A percentile compares a stretch with the other conserved stretches of the same genome.
Conservation (phyloP, 2,113 vertebrate species). For the Chloebia gouldiae region DNA sequence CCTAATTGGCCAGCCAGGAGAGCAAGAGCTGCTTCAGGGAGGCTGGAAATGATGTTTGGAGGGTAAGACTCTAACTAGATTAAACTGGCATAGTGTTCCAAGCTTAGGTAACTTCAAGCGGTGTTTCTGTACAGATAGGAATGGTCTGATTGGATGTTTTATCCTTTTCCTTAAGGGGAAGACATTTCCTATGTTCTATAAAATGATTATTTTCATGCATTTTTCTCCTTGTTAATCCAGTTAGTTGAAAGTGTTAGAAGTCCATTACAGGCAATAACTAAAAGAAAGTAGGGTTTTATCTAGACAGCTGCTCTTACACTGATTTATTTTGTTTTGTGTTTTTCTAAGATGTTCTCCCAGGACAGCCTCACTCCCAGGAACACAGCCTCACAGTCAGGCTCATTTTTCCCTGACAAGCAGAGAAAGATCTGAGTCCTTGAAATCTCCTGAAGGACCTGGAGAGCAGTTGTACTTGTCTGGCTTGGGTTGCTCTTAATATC, state of each 20-base stretch:
- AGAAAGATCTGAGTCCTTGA: neutral
- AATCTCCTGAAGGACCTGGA: neutral
- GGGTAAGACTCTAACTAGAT: neutral
- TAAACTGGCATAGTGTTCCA: neutral
- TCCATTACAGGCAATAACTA: neutral
- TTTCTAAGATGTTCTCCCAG: neutral
- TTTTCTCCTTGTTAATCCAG: neutral
- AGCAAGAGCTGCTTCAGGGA: neutral
- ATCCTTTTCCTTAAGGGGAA: slow-evolving; percentile 19
- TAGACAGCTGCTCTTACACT: neutral
- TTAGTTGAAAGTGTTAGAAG: slow-evolving; percentile 5
- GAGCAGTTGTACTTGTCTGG: neutral
- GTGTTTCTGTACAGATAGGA: neutral
- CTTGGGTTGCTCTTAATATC: neutral
- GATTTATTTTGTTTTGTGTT: neutral
- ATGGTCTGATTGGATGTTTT: neutral
- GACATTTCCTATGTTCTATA: neutral
- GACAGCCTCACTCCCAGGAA: neutral
- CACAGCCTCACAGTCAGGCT: neutral
- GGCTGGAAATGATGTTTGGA: neutral
- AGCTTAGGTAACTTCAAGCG: neutral
- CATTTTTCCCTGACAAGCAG: neutral
- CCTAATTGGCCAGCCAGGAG: neutral
- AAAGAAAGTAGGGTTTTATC: neutral
- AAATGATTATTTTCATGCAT: neutral